phyloP scores from a whole-genome alignment of 2,797 vertebrate genomes.

The Cirrhinus molitorella region DNA sequence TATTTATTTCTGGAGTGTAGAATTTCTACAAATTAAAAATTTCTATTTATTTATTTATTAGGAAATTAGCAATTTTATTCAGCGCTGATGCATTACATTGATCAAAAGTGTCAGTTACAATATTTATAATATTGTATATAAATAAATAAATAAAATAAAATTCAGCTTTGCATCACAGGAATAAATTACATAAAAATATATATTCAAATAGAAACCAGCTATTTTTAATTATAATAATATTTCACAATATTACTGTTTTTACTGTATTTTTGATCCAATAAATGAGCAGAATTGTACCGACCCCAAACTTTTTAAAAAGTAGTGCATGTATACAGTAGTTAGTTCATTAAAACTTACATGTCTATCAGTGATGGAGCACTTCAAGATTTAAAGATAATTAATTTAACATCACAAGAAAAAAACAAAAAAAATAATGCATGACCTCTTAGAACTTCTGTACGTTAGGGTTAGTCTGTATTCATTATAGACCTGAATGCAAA shows the following conservation, averaged over 20 bases:
- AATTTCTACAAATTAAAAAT: no score
- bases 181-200: background rate
- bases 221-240: no score
- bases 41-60: no score
- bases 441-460: background rate
- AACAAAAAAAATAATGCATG: background rate
- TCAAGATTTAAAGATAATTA: background rate
- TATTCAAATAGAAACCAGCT: background rate
- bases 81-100: no score
- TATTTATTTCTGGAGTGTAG: no score
- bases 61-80: no score
- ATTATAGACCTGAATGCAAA: background rate
- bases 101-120: no score
- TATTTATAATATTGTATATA: no score
- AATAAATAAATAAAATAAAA: no score
- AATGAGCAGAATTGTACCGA: background rate
- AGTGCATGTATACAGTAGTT: background rate
- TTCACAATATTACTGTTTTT: no score
- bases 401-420: background rate
- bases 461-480: background rate
- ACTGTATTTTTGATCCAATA: no score
- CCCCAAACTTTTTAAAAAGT: background rate
- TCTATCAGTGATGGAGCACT: background rate
- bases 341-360: no score
- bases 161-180: background rate